Base-by-base conservation (phyloP, 2,113 vertebrate species). In the Myiozetetes cayanensis region DNA sequence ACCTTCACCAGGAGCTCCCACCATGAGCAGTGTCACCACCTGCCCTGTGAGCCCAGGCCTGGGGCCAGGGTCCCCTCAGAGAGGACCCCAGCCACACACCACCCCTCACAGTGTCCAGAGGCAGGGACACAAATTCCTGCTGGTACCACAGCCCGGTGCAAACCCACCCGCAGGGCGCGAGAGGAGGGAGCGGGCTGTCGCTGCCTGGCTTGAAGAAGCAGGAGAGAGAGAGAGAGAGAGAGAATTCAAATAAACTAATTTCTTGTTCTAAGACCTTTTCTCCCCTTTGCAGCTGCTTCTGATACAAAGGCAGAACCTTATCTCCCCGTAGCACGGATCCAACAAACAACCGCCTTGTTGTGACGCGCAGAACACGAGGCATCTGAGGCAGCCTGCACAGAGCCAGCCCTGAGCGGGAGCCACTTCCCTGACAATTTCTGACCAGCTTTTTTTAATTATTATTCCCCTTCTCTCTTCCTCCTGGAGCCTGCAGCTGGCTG, bases 241-340 rank as follows among this genome's bases (percentile, higher is more conserved):
- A 80, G 81, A 96, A 94, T 94, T 96, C 93, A 96, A 90, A 96
- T 92, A 79, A 96, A 94, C 92, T 92, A 73, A 94, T 97, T 97
- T 97, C 95, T 96, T 95, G 90, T 96, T 97, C 94, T 92, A 94
- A 96, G 94, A 93, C 93, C 87, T 83, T 91, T 96, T 44, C 1
- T 44, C 58, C 80, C 66, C 90, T 96, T 97, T 93, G 88, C 95
- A 94, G 83, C 92, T 90, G 93, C 93, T 97, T 94, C 93, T 95
- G 92, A 52, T 95, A 93, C 97, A 97, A 97, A 97, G 92, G 83
- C 95, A 96, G 95, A 90, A 93, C 83, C 96, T 96, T 96, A 97
- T 97, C 95, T 97, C 95, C 24, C 80, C 12, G 67, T 63, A 67
- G 94, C 95, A 96, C 8, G 33, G 88, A 82, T 91, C 83, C 94